Percentiles rank a stretch among this genome's conserved stretches.
phyloP scores from a whole-genome alignment of 2,888 invertebrate genomes.

The Nomada goodeniana region DNA sequence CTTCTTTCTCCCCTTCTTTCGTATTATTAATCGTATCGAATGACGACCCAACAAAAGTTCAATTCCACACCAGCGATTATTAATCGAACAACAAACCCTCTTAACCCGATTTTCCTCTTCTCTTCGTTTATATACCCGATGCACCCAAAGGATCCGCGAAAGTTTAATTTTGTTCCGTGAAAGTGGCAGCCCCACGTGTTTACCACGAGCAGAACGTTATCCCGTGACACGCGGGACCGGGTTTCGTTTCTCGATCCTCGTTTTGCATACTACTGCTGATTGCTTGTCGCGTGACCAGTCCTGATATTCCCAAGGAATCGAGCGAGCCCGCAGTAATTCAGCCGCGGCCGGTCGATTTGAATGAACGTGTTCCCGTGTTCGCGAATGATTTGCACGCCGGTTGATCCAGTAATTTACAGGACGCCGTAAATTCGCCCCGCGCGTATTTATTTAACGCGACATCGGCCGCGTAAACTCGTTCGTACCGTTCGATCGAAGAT shows the following conservation, averaged over 20 bases:
- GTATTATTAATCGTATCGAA: too few species aligned
- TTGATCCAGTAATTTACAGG: conserved; percentile 23
- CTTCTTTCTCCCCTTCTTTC: too few species aligned
- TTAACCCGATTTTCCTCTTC: conserved; percentile 8
- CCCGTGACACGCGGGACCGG: conserved; percentile 27
- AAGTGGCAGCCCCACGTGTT: conserved; percentile 40
- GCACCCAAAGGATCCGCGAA: conserved; percentile 44
- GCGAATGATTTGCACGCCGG: conserved; percentile 33
- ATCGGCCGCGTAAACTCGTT: neutral
- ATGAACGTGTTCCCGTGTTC: conserved; percentile 26
- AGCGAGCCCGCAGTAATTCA: conserved; percentile 7
- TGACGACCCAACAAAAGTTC: too few species aligned
- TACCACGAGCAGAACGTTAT: conserved; percentile 27
- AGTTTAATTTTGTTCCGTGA: conserved; percentile 50
- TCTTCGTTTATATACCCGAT: neutral
- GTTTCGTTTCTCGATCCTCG: conserved; percentile 37
- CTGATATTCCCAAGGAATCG: conserved; percentile 26
- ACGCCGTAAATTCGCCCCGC: neutral
- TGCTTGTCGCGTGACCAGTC: conserved; percentile 41
- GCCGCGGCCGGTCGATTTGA: conserved; percentile 1
- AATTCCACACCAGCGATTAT: too few species aligned
- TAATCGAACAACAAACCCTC: neutral
- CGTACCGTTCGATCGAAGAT: neutral
- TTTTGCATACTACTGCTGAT: conserved; percentile 30
- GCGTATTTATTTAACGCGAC: neutral